Evolutionary conservation across 2,797 vertebrate species (phyloP).

Genomic region (Hippopotamyrus pictus): DNA sequence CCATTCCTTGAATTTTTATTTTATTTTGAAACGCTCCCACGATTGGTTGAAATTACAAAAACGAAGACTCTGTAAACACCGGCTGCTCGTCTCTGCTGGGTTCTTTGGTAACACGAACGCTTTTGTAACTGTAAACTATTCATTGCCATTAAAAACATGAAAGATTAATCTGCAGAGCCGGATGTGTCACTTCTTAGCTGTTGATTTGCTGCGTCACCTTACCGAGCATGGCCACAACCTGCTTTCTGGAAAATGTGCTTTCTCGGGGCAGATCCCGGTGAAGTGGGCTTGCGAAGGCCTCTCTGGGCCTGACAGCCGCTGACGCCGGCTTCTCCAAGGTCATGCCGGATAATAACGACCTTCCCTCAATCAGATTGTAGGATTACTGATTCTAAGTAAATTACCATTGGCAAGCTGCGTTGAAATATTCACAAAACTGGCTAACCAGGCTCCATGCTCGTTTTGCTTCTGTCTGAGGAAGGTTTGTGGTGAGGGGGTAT

Average conservation of each 20-base stretch:
- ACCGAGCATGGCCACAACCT: neutral
- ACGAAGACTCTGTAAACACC: neutral
- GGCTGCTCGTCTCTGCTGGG: neutral
- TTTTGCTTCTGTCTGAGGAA: constrained; percentile 31
- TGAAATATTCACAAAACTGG: constrained; percentile 56
- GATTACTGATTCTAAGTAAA: constrained; percentile 80
- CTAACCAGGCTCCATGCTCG: constrained; percentile 42
- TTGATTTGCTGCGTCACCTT: neutral
- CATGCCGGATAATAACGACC: constrained; percentile 74
- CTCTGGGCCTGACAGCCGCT: constrained; percentile 45
- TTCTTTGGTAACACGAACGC: neutral
- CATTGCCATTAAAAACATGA: constrained; percentile 17
- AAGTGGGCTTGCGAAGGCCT: constrained; percentile 36
- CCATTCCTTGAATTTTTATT: neutral
- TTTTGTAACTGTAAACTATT: neutral
- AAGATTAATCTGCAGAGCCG: neutral
- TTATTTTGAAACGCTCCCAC: neutral
- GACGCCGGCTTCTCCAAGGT: constrained; percentile 72
- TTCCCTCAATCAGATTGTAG: constrained; percentile 76
- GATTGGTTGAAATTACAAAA: neutral
- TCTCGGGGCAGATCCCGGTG: constrained; percentile 30
- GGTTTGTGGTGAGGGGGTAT: neutral
- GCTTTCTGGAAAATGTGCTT: neutral
- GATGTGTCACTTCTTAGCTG: neutral
- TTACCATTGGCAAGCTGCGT: constrained; percentile 73